Base-by-base conservation (phyloP, 2,113 vertebrate genomes). In the Baryphthengus martii region DNA sequence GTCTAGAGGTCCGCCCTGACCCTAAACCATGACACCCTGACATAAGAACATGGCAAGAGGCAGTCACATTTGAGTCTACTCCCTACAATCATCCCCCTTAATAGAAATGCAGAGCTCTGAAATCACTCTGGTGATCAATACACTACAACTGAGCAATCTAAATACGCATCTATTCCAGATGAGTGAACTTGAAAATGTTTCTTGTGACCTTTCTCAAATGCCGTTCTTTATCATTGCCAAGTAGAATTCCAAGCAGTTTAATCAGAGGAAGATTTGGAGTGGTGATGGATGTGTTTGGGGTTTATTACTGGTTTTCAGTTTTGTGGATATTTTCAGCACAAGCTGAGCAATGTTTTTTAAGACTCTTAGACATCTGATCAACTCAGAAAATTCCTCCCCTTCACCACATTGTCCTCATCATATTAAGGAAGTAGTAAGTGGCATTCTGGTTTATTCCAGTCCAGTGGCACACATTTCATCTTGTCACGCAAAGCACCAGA, bases 121-220 rank as follows among this genome's bases (percentile, higher is more conserved):
- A 94, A 67, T 66, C 83, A 53, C 61, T 68, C 61, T 17, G 44
- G 9, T 56, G 56, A 93, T 84, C 76, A 81, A 82, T 17, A 39
- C n/a, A 19, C 37, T 50, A 39, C 40, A 53, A 63, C 25, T 25
- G 28, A 79, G 49, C 70, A 85, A 93, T 76, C 37, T 76, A 94
- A 89, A 90, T 47, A 53, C 2, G 0, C 89, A 83, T 94, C 96
- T 96, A 61, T 97, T 96, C 56, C 89, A 95, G 89, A 88, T 17
- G 55, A 92, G 42, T 94, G 91, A 96, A 96, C 72, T 75, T 87
- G 85, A 94, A 96, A 94, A 96, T 94, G 85, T 35, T 97, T 95
- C 73, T 95, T 90, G 71, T 96, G 97, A 97, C 97, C 97, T 98
- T 97, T 98, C 53, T 58, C 88, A 98, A 98, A 97, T 95, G 95